Evolutionary conservation across 2,888 invertebrate species (phyloP).

Genomic region (Pristionchus entomophagus): DNA sequence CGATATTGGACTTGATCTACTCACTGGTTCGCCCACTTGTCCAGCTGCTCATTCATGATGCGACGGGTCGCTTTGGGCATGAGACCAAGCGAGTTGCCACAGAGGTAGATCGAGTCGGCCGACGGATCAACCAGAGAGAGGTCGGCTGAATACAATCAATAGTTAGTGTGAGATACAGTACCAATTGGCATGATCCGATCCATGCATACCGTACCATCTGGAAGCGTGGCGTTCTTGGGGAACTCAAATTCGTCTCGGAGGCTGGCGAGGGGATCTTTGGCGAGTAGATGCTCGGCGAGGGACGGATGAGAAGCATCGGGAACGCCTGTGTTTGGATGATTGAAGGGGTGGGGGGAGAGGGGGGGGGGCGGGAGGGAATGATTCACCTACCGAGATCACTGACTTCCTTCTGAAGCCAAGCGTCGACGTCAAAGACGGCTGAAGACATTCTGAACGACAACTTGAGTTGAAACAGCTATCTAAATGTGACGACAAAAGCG

Average conservation of each 20-base stretch:
- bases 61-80: conserved; percentile 78
- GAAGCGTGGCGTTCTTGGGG: conserved; percentile 68
- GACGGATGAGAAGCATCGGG: not conserved
- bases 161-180: not conserved
- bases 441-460: not conserved
- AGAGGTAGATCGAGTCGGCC: conserved; percentile 80
- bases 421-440: not conserved
- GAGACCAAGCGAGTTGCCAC: conserved; percentile 81
- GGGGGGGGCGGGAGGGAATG: too few relatives aligned
- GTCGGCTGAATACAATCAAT: conserved; percentile 54
- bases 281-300: conserved; percentile 24
- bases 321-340: not conserved
- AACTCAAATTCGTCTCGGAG: conserved; percentile 67
- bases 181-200: too few relatives aligned
- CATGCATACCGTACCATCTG: conserved; percentile 62
- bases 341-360: not conserved
- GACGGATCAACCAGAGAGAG: conserved; percentile 68
- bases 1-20: conserved; percentile 49
- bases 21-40: conserved; percentile 80
- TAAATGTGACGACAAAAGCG: not conserved
- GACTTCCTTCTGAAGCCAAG: conserved; percentile 21
- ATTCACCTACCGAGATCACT: conserved; percentile 14
- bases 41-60: conserved; percentile 77
- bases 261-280: not conserved
- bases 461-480: too few relatives aligned